Evolutionary conservation across 92 coral and sea anemone species (phyloP).

Genomic region (Umimayanthus chanpuru): DNA sequence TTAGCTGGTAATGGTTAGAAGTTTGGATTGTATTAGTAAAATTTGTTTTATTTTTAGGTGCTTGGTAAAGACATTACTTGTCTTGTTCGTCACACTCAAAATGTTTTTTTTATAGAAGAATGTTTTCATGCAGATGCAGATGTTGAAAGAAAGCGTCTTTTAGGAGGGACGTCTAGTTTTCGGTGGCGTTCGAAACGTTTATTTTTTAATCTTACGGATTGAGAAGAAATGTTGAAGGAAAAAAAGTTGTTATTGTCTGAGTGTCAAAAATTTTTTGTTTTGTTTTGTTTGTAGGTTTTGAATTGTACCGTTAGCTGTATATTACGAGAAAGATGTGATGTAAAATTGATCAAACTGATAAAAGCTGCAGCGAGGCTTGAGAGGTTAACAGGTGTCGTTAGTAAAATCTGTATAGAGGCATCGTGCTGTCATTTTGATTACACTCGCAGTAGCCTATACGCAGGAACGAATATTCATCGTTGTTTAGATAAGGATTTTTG

Average conservation of each 20-base stretch:
- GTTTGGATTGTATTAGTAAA: conserved; percentile 4
- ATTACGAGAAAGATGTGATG: conserved; percentile 13
- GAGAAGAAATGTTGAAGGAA: too few relatives aligned
- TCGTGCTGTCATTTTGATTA: conserved; percentile 13
- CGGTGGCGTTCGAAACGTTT: too few relatives aligned
- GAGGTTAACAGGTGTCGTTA: conserved; percentile 14
- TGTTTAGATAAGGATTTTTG: neutral
- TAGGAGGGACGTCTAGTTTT: too few relatives aligned
- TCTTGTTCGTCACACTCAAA: conserved; percentile 14
- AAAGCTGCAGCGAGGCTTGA: conserved; percentile 8
- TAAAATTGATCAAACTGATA: neutral
- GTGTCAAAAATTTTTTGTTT: neutral
- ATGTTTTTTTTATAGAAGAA: conserved; percentile 10
- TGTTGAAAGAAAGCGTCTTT: neutral
- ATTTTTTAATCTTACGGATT: too few relatives aligned
- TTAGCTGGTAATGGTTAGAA: neutral
- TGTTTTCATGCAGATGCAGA: conserved; percentile 11
- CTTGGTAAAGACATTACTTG: conserved; percentile 13
- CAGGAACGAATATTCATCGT: too few relatives aligned
- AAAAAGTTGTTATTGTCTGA: neutral
- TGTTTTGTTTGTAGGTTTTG: conserved; percentile 1
- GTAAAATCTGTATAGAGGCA: neutral
- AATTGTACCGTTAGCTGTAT: conserved; percentile 13
- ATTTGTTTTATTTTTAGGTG: conserved; percentile 11
- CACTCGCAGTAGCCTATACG: neutral